Conservation (phyloP, 53 echinoderm and acorn worm species). For the Zoroaster sp. region DNA sequence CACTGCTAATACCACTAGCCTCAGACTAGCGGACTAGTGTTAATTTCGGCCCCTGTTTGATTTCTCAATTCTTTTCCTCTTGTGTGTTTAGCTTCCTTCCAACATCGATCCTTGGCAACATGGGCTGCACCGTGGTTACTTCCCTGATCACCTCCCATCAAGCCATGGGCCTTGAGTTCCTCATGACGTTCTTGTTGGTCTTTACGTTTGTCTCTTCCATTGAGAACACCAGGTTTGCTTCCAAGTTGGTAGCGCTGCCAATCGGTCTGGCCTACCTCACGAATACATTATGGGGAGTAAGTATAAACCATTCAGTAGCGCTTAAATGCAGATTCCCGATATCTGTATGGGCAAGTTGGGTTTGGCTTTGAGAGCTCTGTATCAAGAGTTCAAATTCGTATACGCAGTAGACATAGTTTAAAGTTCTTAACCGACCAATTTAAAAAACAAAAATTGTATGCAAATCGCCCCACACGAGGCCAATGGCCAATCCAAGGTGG, state of each 20-base stretch:
- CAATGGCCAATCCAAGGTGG: too few relatives aligned
- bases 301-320: not conserved
- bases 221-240: conserved; percentile 53
- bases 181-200: conserved; percentile 82
- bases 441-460: too few relatives aligned
- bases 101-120: conserved; percentile 60
- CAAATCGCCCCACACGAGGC: too few relatives aligned
- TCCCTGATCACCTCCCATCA: conserved; percentile 74
- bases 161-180: conserved; percentile 89
- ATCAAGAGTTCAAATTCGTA: too few relatives aligned
- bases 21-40: too few relatives aligned
- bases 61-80: not conserved
- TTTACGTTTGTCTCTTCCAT: conserved; percentile 70
- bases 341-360: too few relatives aligned
- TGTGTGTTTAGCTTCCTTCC: conserved; percentile 66
- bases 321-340: too few relatives aligned
- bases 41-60: not conserved
- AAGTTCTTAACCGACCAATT: too few relatives aligned
- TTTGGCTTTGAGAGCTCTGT: too few relatives aligned
- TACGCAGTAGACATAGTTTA: too few relatives aligned
- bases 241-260: conserved; percentile 66
- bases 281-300: conserved; percentile 97
- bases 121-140: conserved; percentile 65
- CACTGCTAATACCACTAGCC: too few relatives aligned
- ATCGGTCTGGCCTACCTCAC: conserved; percentile 79